A percentile compares a stretch with the other conserved stretches of the same genome.
Conservation (phyloP, 1,140 invertebrate species). For the Drosophila seguyi region DNA sequence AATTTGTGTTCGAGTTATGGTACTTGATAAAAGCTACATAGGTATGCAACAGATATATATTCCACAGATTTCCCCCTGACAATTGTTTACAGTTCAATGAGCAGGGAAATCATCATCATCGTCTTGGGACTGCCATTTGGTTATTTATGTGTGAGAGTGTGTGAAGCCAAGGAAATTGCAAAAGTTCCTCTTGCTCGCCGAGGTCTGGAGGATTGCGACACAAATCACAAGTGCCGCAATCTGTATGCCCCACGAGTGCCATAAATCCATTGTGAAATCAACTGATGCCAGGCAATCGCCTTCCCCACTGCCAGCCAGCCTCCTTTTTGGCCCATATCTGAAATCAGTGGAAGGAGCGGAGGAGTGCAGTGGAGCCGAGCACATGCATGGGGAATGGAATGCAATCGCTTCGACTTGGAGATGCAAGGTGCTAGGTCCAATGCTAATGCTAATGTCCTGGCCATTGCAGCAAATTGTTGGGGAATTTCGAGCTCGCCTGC, state of each 20-base stretch:
- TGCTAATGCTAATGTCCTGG: conserved; percentile 17
- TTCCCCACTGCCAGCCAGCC: conserved; percentile 1
- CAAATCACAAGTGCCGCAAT: conserved; percentile 77
- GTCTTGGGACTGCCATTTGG: conserved; percentile 11
- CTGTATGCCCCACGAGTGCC: conserved; percentile 71
- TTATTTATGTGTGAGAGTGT: conserved; percentile 10
- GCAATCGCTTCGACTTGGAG: conserved; percentile 24
- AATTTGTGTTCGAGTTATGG: conserved; percentile 34
- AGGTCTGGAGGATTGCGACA: conserved; percentile 62
- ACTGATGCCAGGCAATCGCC: conserved; percentile 45
- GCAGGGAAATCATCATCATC: conserved; percentile 33
- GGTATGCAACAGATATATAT: conserved; percentile 39
- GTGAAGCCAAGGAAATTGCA: conserved; percentile 43
- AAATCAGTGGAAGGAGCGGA: conserved; percentile 53
- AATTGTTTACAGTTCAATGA: conserved; percentile 47
- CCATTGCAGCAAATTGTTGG: conserved; percentile 34
- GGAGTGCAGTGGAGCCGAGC: not conserved
- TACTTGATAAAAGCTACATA: not conserved
- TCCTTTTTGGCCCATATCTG: conserved; percentile 14
- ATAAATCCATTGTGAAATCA: conserved; percentile 78
- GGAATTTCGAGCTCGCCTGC: conserved; percentile 29
- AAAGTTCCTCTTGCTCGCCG: conserved; percentile 54
- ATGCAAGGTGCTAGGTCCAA: conserved; percentile 23
- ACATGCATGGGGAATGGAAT: conserved; percentile 28
- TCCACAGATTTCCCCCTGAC: conserved; percentile 23